Percentiles rank a stretch among this genome's conserved stretches.
Evolutionary conservation across 2,797 vertebrate genomes (phyloP).

Genomic region (Lophura swinhoii): DNA sequence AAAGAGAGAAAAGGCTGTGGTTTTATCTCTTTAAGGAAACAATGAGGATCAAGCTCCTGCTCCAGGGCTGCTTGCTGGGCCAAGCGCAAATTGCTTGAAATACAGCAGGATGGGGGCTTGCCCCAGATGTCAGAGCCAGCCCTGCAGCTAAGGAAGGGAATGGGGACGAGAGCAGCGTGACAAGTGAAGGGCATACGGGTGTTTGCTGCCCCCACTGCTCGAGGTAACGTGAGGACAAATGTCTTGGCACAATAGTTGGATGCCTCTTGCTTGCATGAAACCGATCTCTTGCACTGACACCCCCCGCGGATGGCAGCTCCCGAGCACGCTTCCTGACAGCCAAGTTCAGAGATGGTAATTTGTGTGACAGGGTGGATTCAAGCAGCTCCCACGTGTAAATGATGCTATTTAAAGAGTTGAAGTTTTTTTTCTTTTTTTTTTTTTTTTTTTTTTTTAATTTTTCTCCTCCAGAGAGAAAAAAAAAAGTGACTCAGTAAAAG

Average conservation of each 20-base stretch:
- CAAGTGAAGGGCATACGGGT: not conserved
- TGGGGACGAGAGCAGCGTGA: not conserved
- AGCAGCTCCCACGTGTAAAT: constrained; percentile 41
- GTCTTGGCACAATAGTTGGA: not conserved
- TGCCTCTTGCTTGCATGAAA: constrained; percentile 20
- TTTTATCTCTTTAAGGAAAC: constrained; percentile 17
- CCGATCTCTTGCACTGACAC: constrained; percentile 17
- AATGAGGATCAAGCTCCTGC: not conserved
- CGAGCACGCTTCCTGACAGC: constrained; percentile 31
- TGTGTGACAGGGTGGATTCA: constrained; percentile 31
- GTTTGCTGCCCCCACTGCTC: fast-evolving
- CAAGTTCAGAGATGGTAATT: constrained; percentile 5
- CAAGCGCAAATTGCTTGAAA: not conserved
- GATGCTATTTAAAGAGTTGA: constrained; percentile 24
- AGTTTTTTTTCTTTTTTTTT: not conserved
- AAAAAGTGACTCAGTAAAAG: not conserved
- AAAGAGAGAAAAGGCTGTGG: not conserved
- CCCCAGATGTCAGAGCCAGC: not conserved
- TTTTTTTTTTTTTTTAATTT: not conserved
- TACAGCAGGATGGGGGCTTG: not conserved
- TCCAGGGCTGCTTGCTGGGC: not conserved
- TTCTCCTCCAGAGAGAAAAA: not conserved
- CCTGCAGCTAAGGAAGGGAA: not conserved
- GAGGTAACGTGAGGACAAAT: not conserved
- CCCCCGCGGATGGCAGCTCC: not conserved